Evolutionary conservation across 1,140 invertebrate species (phyloP), one percentile per base, ranked within the genome.

Genomic region (Eriocheir sinensis): DNA sequence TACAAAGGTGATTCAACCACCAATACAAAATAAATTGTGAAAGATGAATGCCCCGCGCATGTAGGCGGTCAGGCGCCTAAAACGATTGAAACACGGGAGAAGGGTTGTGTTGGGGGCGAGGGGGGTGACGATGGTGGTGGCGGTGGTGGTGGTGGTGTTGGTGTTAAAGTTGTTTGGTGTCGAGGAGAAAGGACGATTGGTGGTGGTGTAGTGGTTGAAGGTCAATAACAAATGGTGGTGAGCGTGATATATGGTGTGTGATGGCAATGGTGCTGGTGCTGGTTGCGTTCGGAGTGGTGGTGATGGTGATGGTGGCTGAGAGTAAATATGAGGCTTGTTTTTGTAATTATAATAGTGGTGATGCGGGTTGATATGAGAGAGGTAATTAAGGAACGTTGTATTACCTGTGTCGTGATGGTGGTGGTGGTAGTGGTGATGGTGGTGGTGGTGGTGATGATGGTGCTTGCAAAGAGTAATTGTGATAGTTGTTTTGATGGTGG

Each of bases 191-290:
- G 60, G 12, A n/a, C n/a, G 60, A 15, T 15, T 72, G 60, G 30
- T 12, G 1, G 17, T 1, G 80, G 12, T 15, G 30, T 32, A 34
- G 83, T 86, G 83, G 34, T 17, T 86, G 32, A 40, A 34, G 34
- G 83, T 86, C 60, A 72, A n/a, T 72, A 72, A 72, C 60, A 72
- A 72, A 72, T 21, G 60, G n/a, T 72, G 27, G 83, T 86, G 83
- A 40, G 83, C 40, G 83, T 86, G 83, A 40, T 17, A 34, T 38
- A 40, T 38, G 34, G 83, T 86, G 83, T 86, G 17, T 86, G 60
- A 72, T 72, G 60, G n/a, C n/a, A n/a, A 72, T 72, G 60, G 40
- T 86, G 83, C 32, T 86, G 83, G 40, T 86, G 83, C 3, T 86
- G 83, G 36, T 86, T 30, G 40, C 36, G n/a, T 17, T 38, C 30